Conservation (phyloP, 2,113 vertebrate species). For the Pionites leucogaster region DNA sequence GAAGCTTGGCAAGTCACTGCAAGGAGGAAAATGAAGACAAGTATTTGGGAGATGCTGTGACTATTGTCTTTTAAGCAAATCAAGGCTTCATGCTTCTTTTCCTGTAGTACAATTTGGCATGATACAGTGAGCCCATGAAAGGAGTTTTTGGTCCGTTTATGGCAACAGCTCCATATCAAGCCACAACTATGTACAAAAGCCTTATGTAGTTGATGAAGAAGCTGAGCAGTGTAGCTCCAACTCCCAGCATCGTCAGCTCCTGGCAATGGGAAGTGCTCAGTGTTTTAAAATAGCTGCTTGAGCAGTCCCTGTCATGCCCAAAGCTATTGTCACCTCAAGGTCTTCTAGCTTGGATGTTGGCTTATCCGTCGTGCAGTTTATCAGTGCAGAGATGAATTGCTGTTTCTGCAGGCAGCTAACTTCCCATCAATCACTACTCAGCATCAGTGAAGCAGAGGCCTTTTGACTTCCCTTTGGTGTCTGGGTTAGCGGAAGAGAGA, state of each 20-base stretch:
- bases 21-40: not conserved
- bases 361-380: rapidly evolving
- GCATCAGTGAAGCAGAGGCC: too few relatives aligned
- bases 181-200: not conserved
- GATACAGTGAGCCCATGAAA: not conserved
- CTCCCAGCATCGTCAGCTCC: not conserved
- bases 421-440: not conserved
- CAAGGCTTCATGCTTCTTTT: not conserved
- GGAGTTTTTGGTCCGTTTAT: not conserved
- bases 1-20: not conserved
- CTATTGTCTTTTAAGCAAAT: not conserved
- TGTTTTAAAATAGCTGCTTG: not conserved
- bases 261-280: not conserved
- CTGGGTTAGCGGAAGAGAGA: not conserved
- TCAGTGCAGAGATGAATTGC: not conserved
- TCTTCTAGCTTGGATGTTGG: not conserved
- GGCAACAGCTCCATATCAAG: not conserved
- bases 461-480: not conserved
- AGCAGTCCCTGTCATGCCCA: not conserved
- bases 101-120: not conserved
- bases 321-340: not conserved
- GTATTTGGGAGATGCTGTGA: not conserved
- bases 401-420: not conserved
- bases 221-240: not conserved
- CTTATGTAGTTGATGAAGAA: not conserved